Percentiles rank a stretch among this genome's conserved stretches.
These are phyloP conservation scores for Miichthys miiuy DNA, from an alignment of 2,797 vertebrate genomes.

Conservation along the genomic window DNA sequence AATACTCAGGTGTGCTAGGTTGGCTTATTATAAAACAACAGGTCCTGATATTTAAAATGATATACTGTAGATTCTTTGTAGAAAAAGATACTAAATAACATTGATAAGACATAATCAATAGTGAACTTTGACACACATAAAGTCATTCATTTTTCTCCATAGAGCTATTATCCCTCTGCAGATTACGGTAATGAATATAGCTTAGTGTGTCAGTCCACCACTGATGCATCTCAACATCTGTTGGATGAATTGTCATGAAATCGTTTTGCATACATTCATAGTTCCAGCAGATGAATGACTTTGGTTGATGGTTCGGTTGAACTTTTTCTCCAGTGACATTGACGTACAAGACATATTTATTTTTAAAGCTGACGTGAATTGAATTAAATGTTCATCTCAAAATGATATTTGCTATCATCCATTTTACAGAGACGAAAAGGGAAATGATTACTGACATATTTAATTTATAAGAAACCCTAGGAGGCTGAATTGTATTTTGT, in stretches of 20 bases:
- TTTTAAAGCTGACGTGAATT: background rate
- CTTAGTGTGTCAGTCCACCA: no score
- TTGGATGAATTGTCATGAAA: background rate
- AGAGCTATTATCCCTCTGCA: background rate
- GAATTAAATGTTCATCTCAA: background rate
- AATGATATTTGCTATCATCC: slow-evolving; percentile 4
- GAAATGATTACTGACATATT: background rate
- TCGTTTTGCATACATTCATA: background rate
- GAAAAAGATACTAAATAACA: background rate
- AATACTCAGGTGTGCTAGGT: background rate
- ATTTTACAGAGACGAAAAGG: background rate
- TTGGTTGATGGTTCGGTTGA: background rate
- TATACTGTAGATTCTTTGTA: background rate
- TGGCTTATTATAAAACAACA: background rate
- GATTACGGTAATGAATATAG: background rate
- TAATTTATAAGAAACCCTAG: background rate
- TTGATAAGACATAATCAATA: background rate
- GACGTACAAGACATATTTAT: background rate
- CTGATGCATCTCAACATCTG: no score
- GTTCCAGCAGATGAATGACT: background rate
- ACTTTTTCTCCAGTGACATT: background rate
- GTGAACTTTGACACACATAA: background rate
- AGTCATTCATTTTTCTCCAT: background rate
- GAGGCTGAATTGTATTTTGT: background rate
- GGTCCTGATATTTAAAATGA: background rate